phyloP scores from a whole-genome alignment of 2,888 invertebrate genomes.

The Serripes groenlandicus region DNA sequence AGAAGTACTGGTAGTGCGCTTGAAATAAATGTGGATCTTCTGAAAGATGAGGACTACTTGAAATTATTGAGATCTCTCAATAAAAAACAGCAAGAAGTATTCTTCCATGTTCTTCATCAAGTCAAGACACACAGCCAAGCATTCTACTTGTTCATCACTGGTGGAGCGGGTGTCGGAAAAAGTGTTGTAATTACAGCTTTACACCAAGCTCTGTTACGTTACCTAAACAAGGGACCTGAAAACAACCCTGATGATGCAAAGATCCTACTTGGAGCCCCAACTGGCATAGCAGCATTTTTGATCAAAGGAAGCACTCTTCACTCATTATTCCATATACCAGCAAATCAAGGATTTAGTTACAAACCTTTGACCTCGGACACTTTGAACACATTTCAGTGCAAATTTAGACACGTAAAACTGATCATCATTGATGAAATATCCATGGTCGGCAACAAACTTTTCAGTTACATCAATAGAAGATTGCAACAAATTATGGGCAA shows the following conservation, averaged over 20 bases:
- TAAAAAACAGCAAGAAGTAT: not conserved
- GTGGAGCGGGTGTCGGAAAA: slow-evolving; percentile 58
- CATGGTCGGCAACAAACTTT: slow-evolving; percentile 62
- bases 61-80: not conserved
- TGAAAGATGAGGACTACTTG: not conserved
- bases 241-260: slow-evolving; percentile 31
- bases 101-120: slow-evolving; percentile 25
- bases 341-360: slow-evolving; percentile 47
- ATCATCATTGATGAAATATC: slow-evolving; percentile 68
- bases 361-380: slow-evolving; percentile 25
- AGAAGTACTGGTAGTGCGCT: too few species aligned
- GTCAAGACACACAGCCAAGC: slow-evolving; percentile 34
- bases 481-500: slow-evolving; percentile 47
- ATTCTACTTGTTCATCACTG: slow-evolving; percentile 36
- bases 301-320: slow-evolving; percentile 56
- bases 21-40: not conserved
- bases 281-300: slow-evolving; percentile 59
- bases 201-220: slow-evolving; percentile 14
- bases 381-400: slow-evolving; percentile 32
- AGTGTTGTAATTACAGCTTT: slow-evolving; percentile 31
- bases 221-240: not conserved
- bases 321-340: slow-evolving; percentile 46
- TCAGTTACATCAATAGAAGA: slow-evolving; percentile 47
- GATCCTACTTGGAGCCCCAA: slow-evolving; percentile 55
- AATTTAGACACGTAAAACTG: slow-evolving; percentile 29